Evolutionary conservation across 37 sponge, comb jelly and placozoan species (phyloP).

Genomic region (Axinella damicornis): DNA sequence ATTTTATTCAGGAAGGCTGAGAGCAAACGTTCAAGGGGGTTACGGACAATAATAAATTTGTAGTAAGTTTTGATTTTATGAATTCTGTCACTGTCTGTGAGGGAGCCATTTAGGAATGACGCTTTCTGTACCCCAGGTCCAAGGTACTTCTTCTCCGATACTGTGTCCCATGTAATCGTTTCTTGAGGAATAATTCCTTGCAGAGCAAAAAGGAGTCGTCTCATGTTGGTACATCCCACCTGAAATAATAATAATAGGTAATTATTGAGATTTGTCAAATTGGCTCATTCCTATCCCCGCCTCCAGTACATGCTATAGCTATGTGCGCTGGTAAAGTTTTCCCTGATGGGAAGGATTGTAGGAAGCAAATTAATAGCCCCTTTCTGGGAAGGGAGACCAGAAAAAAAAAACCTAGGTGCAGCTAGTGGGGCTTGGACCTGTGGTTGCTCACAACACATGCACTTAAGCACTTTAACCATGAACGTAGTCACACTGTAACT

Average conservation of each 20-base stretch:
- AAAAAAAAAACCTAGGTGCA: no score
- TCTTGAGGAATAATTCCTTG: conserved; percentile 9
- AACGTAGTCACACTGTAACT: no score
- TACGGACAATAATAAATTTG: conserved; percentile 31
- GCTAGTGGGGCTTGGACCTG: no score
- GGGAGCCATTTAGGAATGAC: background rate
- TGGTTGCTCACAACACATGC: no score
- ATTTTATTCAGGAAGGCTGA: conserved; percentile 50
- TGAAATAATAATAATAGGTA: conserved; percentile 5
- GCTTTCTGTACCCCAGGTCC: background rate
- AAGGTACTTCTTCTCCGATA: background rate
- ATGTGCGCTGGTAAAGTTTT: no score
- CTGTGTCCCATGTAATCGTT: background rate
- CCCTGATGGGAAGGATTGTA: no score
- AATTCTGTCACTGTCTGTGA: conserved; percentile 21
- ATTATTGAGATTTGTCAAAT: no score
- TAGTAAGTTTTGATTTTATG: conserved; percentile 31
- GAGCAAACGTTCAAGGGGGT: conserved; percentile 62
- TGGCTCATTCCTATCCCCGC: no score
- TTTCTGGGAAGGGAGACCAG: no score
- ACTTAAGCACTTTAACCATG: no score
- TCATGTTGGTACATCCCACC: conserved; percentile 47
- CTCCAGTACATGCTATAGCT: no score
- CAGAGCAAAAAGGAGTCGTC: conserved; percentile 15
- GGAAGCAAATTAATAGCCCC: no score